Evolutionary conservation across 2,113 vertebrate species (phyloP).

Genomic region (Strix aluco): DNA sequence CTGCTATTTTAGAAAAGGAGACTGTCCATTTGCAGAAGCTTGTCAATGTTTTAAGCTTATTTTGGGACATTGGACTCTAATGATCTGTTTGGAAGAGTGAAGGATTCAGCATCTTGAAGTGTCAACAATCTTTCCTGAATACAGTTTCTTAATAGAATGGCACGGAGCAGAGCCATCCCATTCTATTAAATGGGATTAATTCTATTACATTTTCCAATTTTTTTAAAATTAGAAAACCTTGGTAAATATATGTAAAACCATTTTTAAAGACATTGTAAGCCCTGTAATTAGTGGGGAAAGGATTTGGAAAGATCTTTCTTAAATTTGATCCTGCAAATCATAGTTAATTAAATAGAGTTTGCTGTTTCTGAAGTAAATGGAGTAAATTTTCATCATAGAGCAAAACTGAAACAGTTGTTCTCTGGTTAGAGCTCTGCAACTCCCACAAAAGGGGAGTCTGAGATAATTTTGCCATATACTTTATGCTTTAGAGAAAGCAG

Average conservation of each 20-base stretch:
- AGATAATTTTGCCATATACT: background rate
- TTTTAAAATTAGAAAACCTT: background rate
- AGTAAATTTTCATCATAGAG: background rate
- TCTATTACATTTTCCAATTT: background rate
- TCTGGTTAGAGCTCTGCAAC: background rate
- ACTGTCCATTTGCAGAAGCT: background rate
- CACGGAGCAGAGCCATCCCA: background rate
- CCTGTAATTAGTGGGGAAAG: background rate
- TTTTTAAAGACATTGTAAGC: background rate
- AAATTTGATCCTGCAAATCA: background rate
- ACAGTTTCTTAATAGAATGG: background rate
- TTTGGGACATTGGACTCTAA: background rate
- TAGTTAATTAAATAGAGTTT: background rate
- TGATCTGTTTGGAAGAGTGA: background rate
- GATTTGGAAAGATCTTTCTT: background rate
- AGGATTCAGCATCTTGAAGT: background rate
- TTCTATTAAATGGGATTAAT: background rate
- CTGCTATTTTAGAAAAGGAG: background rate
- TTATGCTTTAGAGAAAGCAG: fast-evolving
- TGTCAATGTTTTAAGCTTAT: background rate
- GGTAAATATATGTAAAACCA: background rate
- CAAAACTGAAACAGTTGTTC: background rate
- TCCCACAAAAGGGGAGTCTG: background rate
- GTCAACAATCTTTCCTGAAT: background rate
- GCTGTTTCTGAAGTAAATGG: background rate